A percentile compares a stretch with the other conserved stretches of the same genome.
Conservation (phyloP, 2,797 vertebrate species). For the Sardinella longiceps region DNA sequence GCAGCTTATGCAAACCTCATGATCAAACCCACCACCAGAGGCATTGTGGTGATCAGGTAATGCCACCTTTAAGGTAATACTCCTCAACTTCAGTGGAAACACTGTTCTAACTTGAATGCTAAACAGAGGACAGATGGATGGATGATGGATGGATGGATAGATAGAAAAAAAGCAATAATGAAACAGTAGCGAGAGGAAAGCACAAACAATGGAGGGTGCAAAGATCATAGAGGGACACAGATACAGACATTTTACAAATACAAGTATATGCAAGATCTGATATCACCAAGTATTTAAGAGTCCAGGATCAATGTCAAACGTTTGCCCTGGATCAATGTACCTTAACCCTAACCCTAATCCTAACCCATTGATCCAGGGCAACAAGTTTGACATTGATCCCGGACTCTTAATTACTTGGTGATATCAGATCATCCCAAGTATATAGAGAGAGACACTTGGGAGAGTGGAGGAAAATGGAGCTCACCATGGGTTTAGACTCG, state of each 20-base stretch:
- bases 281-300: too few relatives aligned
- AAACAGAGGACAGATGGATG: neutral
- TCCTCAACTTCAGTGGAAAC: neutral
- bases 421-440: too few relatives aligned
- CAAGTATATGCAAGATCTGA: too few relatives aligned
- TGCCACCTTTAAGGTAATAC: neutral
- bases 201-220: too few relatives aligned
- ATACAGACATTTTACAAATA: neutral
- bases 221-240: neutral
- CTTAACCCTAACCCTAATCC: too few relatives aligned
- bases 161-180: neutral
- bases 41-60: neutral
- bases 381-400: too few relatives aligned
- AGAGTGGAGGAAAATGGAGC: neutral
- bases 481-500: neutral
- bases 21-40: neutral
- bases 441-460: too few relatives aligned
- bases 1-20: neutral
- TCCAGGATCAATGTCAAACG: too few relatives aligned
- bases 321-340: too few relatives aligned
- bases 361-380: too few relatives aligned
- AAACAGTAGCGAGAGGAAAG: too few relatives aligned
- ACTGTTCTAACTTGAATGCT: neutral
- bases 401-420: too few relatives aligned
- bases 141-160: neutral